Evolutionary conservation across 2,888 invertebrate species (phyloP).

Genomic region (Sylvicola cinctus): DNA sequence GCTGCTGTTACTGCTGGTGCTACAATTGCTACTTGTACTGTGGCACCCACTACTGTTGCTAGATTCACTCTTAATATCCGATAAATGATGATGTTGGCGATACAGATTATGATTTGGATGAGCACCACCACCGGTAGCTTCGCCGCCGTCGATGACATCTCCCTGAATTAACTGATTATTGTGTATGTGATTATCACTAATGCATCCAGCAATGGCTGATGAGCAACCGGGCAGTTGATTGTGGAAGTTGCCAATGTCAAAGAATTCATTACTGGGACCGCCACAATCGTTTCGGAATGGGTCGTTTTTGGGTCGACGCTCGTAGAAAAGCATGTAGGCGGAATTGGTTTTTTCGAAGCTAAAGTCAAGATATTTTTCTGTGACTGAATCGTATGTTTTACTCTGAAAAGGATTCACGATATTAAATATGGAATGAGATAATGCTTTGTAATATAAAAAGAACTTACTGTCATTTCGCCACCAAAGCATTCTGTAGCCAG

Average conservation of each 20-base stretch:
- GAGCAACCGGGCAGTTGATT: too few species aligned
- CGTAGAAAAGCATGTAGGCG: conserved; percentile 94
- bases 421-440: too few species aligned
- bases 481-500: conserved; percentile 92
- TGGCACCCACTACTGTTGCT: not conserved
- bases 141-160: not conserved
- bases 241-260: too few species aligned
- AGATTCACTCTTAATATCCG: conserved; percentile 5
- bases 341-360: conserved; percentile 96
- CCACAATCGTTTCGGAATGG: too few species aligned
- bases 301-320: conserved; percentile 27
- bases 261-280: too few species aligned
- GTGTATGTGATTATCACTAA: not conserved
- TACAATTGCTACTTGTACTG: not conserved
- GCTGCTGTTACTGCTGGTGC: too few species aligned
- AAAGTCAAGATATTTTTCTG: conserved; percentile 93
- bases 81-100: not conserved
- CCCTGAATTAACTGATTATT: not conserved
- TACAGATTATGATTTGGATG: not conserved
- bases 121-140: not conserved
- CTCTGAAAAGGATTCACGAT: conserved; percentile 35
- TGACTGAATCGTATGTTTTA: conserved; percentile 90
- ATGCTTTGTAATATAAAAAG: conserved; percentile 1
- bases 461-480: conserved; percentile 77
- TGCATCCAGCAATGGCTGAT: not conserved